Evolutionary conservation across 2,888 invertebrate genomes (phyloP), one percentile per base, ranked within the genome.

Genomic region (Eupithecia dodoneata): DNA sequence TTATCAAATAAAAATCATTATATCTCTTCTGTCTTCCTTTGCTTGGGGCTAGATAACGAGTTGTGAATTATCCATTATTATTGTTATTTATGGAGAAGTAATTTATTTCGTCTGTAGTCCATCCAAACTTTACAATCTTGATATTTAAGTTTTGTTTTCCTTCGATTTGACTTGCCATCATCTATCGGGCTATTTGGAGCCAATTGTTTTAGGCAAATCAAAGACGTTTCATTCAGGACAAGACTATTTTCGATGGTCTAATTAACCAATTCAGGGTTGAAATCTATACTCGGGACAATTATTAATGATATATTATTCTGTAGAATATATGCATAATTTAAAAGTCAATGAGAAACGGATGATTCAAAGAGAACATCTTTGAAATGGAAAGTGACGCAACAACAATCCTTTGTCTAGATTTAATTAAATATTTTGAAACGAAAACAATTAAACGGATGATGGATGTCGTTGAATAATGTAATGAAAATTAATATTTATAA

Each of bases 351-450:
- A 63, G 63, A 12, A 63, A 63, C 4, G 4, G 0, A 30, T 10
- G 3, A 30, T 66, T 2, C 13, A 7, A 65, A 13, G 5, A 41
- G 13, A 65, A 65, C 13, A 65, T 42, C 66, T 42, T 42, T 66
- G 30, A 80, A 79, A 80, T 77, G 74, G 77, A 76, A 82, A 78
- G 63, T 76, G 79, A 77, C 78, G 70, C 74, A 30, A 44, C 69
- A 77, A 80, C 76, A 69, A 66, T 76, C 74, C 70, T 76, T 77
- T 74, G 77, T 73, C 45, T 71, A 77, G 77, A 75, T 79, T 80
- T 80, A 82, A 81, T 80, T 82, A 73, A 81, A 82, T 77, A 79
- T 80, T 80, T 79, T 72, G 72, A 6, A 79, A 75, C 79, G 74
- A 75, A 75, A 80, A 80, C 77, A 82, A 79, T 80, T 76, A 72